Evolutionary conservation across 1,140 invertebrate genomes (phyloP), one percentile per base, ranked within the genome.

Genomic region (Theocolax elegans): DNA sequence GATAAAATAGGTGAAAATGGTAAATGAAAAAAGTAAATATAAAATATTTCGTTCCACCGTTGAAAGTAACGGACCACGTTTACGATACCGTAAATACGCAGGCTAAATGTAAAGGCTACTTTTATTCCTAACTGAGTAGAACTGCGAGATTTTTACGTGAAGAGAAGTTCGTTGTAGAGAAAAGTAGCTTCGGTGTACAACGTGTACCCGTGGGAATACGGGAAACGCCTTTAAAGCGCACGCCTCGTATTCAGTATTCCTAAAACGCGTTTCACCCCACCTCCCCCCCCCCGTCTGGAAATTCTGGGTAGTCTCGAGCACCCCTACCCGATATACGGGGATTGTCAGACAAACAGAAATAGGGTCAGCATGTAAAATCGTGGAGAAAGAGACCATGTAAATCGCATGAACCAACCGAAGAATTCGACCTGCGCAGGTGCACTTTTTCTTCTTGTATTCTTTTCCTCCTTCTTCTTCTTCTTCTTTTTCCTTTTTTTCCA

Each of bases 301-400:
- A n/a, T n/a, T n/a, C n/a, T n/a, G n/a, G n/a, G n/a, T n/a, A n/a
- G n/a, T n/a, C n/a, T n/a, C n/a, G n/a, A n/a, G 13, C 21, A 15
- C 19, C 3, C 17, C 12, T 3, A 42, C 48, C n/a, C 21, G 62
- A 44, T 54, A 46, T 19, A 19, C 21, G 35, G n/a, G n/a, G 38
- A 54, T 65, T 44, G 35, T 54, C 23, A 17, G 29, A 54, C 49
- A 42, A 65, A 38, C 35, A 29, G 31, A 8, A 54, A 54, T 15
- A 44, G 38, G 38, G 23, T 42, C 49, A 19, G 19, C 29, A 6
- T 42, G 35, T 19, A 23, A 42, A 58, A 58, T 35, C 2, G 17
- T 19, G 29, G 29, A 35, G 31, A 35, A 35, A 38, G 27, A 29
- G 31, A 53, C 4, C 13, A 4, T 53, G 13, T 10, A 31, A 31